These are phyloP conservation scores for Pelvicachromis taeniatus DNA, from an alignment of 2,113 vertebrate genomes.

Conservation along the genomic window DNA sequence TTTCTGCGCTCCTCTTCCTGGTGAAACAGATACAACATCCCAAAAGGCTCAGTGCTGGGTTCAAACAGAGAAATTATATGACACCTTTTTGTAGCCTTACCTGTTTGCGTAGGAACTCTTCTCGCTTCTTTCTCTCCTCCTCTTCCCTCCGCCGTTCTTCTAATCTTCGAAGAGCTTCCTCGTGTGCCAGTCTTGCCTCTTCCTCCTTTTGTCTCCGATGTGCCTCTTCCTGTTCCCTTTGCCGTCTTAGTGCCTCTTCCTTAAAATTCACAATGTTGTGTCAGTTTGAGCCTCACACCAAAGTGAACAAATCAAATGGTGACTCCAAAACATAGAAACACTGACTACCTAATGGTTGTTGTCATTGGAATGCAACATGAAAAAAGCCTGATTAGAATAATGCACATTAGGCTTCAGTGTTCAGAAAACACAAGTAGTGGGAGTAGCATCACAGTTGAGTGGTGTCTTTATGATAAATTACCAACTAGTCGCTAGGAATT, in stretches of 20 bases:
- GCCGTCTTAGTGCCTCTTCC: slow-evolving; percentile 81
- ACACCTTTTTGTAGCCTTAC: slow-evolving; percentile 46
- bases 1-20: slow-evolving; percentile 90
- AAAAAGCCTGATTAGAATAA: background rate
- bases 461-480: background rate
- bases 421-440: background rate
- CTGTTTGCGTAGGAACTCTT: slow-evolving; percentile 92
- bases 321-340: background rate
- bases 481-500: background rate
- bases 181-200: slow-evolving; percentile 89
- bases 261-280: slow-evolving; percentile 38
- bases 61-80: background rate
- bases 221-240: slow-evolving; percentile 76
- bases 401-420: background rate
- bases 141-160: slow-evolving; percentile 91
- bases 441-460: no score
- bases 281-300: background rate
- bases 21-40: background rate
- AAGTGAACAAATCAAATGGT: background rate
- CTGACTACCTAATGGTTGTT: background rate
- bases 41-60: background rate
- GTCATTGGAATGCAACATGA: background rate
- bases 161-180: slow-evolving; percentile 84
- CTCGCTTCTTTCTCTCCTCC: slow-evolving; percentile 86
- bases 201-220: slow-evolving; percentile 86